phyloP scores from a whole-genome alignment of 2,888 invertebrate species.

The Gari tellinella region DNA sequence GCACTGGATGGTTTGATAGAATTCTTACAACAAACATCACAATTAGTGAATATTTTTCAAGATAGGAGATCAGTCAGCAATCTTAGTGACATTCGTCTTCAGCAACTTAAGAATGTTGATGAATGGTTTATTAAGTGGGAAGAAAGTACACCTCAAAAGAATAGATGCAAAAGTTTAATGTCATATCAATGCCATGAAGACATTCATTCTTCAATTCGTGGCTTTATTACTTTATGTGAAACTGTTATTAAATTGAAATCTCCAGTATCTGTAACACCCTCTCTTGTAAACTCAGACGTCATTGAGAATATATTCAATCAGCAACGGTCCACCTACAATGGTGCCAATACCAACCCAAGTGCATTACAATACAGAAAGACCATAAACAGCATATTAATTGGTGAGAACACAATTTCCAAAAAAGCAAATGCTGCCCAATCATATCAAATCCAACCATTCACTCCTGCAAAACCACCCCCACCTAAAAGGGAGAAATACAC shows the following conservation, averaged over 20 bases:
- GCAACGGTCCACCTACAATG: slow-evolving; percentile 26
- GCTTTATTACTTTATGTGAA: background rate
- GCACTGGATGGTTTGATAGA: slow-evolving; percentile 38
- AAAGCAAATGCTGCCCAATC: slow-evolving; percentile 23
- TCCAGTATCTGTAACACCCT: background rate
- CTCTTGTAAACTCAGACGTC: slow-evolving; percentile 14
- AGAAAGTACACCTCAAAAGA: background rate
- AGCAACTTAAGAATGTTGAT: slow-evolving; percentile 20
- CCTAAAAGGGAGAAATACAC: slow-evolving; percentile 5
- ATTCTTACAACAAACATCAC: slow-evolving; percentile 40
- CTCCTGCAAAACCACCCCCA: slow-evolving; percentile 5
- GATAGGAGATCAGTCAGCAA: slow-evolving; percentile 28
- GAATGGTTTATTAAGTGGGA: slow-evolving; percentile 34
- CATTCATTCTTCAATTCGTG: slow-evolving; percentile 4
- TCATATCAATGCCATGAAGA: slow-evolving; percentile 14
- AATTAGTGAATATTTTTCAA: slow-evolving; percentile 35
- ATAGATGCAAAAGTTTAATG: slow-evolving; percentile 3
- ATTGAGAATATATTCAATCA: slow-evolving; percentile 23
- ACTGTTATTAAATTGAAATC: background rate
- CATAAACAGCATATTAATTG: slow-evolving; percentile 29
- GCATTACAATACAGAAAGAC: slow-evolving; percentile 23
- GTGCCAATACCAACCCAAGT: slow-evolving; percentile 34
- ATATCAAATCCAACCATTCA: slow-evolving; percentile 7
- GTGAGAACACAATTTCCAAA: slow-evolving; percentile 27
- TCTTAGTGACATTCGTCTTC: slow-evolving; percentile 17